Conservation (phyloP, 2,888 invertebrate genomes). For the Zaprionus obscuricornis region DNA sequence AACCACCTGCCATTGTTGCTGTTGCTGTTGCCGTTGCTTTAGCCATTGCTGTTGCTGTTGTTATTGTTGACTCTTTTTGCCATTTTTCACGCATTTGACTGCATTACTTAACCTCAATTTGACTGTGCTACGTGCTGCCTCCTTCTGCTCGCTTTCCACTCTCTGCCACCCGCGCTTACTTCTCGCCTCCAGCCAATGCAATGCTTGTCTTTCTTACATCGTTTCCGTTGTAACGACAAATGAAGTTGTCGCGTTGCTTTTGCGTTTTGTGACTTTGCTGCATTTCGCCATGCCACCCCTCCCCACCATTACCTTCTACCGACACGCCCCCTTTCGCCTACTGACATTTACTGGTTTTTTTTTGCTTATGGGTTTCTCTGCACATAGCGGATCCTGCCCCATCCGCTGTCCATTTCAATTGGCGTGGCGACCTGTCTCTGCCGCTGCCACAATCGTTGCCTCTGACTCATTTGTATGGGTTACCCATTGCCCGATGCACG, state of each 20-base stretch:
- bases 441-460: no score
- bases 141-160: conserved; percentile 31
- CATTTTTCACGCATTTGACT: conserved; percentile 73
- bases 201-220: conserved; percentile 29
- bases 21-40: conserved; percentile 2
- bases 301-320: conserved; percentile 3
- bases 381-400: conserved; percentile 38
- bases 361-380: conserved; percentile 16
- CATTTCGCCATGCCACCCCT: background rate
- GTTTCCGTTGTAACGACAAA: conserved; percentile 60
- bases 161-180: conserved; percentile 1
- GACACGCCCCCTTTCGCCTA: background rate
- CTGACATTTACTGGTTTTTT: conserved; percentile 31
- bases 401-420: conserved; percentile 31
- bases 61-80: conserved; percentile 32
- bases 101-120: conserved; percentile 80
- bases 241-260: conserved; percentile 67
- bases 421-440: conserved; percentile 30
- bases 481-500: conserved; percentile 38
- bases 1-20: conserved; percentile 22
- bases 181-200: conserved; percentile 13
- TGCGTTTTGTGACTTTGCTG: conserved; percentile 38
- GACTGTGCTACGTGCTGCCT: conserved; percentile 67
- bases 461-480: conserved; percentile 60
- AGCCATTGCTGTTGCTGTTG: conserved; percentile 9